Evolutionary conservation across 2,888 invertebrate genomes (phyloP).

Genomic region (Heliconius aoede): DNA sequence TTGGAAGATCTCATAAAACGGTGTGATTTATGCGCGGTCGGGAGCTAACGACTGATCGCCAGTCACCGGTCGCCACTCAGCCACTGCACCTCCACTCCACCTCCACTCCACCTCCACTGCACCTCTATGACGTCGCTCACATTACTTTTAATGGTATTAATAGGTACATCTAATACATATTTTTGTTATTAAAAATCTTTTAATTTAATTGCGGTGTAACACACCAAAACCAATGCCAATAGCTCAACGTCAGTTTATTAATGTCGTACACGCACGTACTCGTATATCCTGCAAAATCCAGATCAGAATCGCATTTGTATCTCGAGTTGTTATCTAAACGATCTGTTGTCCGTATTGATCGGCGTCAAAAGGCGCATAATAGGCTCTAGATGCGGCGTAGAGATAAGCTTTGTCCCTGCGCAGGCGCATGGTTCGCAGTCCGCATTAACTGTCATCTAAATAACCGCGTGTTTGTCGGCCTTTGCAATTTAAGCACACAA

Average conservation of each 20-base stretch:
- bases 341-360: slow-evolving; percentile 65
- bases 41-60: slow-evolving; percentile 79
- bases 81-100: slow-evolving; percentile 41
- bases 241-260: neutral
- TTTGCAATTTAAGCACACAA: slow-evolving; percentile 74
- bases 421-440: slow-evolving; percentile 57
- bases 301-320: slow-evolving; percentile 48
- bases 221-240: neutral
- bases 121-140: slow-evolving; percentile 39
- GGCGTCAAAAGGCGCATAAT: slow-evolving; percentile 78
- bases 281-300: slow-evolving; percentile 43
- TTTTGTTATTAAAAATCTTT: neutral
- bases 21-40: slow-evolving; percentile 80
- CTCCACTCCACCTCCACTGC: too few relatives aligned
- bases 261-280: slow-evolving; percentile 36
- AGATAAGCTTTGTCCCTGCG: slow-evolving; percentile 71
- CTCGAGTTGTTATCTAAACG: slow-evolving; percentile 63
- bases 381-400: slow-evolving; percentile 73
- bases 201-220: slow-evolving; percentile 5
- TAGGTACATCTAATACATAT: slow-evolving; percentile 12
- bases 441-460: slow-evolving; percentile 78
- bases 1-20: slow-evolving; percentile 80
- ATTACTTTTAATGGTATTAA: slow-evolving; percentile 24
- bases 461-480: slow-evolving; percentile 78
- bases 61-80: slow-evolving; percentile 67